Evolutionary conservation across 1,140 invertebrate genomes (phyloP).

Genomic region (Mycetomoellerius zeteki): DNA sequence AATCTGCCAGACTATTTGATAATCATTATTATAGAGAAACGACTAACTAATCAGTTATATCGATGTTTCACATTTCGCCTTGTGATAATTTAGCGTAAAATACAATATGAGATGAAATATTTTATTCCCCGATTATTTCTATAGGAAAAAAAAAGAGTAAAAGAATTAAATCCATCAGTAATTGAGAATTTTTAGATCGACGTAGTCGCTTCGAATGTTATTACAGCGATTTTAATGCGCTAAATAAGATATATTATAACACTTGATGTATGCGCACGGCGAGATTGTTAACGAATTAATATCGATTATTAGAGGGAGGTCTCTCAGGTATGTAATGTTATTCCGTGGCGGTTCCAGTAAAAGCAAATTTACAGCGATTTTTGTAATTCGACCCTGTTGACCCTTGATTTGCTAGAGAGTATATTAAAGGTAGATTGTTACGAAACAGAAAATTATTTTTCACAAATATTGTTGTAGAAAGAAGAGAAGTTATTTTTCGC

Average conservation of each 20-base stretch:
- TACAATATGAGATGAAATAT: neutral
- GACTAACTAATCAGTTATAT: neutral
- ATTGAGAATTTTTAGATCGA: constrained; percentile 14
- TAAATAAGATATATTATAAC: constrained; percentile 5
- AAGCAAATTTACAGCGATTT: constrained; percentile 18
- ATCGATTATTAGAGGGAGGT: constrained; percentile 13
- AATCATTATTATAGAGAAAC: constrained; percentile 23
- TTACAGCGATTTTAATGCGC: constrained; percentile 19
- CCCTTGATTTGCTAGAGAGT: neutral
- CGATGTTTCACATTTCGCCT: neutral
- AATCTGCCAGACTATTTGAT: constrained; percentile 42
- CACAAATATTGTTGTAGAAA: constrained; percentile 7
- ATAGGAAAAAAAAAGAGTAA: neutral
- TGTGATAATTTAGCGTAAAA: constrained; percentile 5
- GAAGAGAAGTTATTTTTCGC: constrained; percentile 14
- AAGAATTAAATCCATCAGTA: neutral
- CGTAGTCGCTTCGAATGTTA: constrained; percentile 44
- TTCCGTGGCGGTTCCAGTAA: neutral
- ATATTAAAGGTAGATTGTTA: constrained; percentile 39
- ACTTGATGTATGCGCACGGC: neutral
- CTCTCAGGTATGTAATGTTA: constrained; percentile 30
- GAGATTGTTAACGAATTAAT: constrained; percentile 31
- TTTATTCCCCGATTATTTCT: constrained; percentile 4
- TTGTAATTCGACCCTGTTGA: constrained; percentile 46
- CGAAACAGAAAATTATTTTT: constrained; percentile 27